Conservation (phyloP, 2,888 invertebrate species). For the Thera obeliscata region DNA sequence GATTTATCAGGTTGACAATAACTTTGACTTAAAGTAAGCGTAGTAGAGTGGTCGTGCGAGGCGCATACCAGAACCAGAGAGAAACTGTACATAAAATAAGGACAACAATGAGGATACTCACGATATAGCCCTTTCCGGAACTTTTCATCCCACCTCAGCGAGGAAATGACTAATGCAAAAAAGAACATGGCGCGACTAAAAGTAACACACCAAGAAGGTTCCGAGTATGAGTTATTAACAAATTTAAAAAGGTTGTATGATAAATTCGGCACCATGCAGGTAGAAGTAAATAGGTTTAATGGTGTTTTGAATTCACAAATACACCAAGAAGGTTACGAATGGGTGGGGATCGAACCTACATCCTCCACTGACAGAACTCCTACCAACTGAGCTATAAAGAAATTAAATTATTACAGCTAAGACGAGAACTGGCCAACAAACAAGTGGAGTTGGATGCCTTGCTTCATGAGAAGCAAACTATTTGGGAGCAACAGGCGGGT, state of each 20-base stretch:
- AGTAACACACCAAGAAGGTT: no score
- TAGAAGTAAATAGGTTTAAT: no score
- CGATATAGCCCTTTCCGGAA: constrained; percentile 97
- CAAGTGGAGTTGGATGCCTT: constrained; percentile 74
- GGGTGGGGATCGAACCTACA: no score
- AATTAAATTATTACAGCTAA: constrained; percentile 53
- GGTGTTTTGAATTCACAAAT: no score
- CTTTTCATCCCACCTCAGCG: no score
- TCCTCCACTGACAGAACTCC: no score
- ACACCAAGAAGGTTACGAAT: no score
- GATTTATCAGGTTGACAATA: neutral
- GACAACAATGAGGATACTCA: constrained; percentile 87
- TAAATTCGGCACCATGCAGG: no score
- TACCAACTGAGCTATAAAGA: neutral
- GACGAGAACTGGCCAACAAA: constrained; percentile 74
- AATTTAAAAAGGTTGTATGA: no score
- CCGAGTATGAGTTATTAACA: no score
- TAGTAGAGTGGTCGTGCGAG: constrained; percentile 52
- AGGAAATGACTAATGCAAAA: no score
- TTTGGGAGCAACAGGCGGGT: constrained; percentile 79
- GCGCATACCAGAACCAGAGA: constrained; percentile 54
- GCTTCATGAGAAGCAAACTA: constrained; percentile 75
- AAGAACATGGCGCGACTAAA: no score
- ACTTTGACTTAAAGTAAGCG: constrained; percentile 43
- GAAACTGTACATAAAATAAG: constrained; percentile 62